A percentile compares a stretch with the other conserved stretches of the same genome.
Evolutionary conservation across 2,797 vertebrate species (phyloP).

Genomic region (Squalus acanthias): DNA sequence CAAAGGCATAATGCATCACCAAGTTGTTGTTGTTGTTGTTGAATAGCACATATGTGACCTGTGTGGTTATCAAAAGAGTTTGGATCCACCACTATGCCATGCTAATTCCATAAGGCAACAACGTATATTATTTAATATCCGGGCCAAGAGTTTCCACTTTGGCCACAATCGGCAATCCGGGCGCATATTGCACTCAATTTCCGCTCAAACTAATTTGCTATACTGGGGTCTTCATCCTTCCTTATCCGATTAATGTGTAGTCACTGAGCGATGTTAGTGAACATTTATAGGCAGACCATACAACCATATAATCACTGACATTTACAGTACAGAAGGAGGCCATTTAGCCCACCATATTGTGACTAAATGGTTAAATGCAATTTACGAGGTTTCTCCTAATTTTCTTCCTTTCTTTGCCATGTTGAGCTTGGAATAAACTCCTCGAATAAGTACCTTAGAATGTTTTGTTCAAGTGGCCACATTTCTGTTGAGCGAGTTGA

Average conservation of each 20-base stretch:
- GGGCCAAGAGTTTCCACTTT: no score
- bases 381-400: not conserved
- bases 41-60: no score
- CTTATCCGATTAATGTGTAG: not conserved
- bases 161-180: no score
- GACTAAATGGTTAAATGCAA: not conserved
- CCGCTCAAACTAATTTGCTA: no score
- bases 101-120: no score
- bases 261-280: not conserved
- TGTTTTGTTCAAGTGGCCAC: not conserved
- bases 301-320: not conserved
- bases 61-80: no score
- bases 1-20: not conserved
- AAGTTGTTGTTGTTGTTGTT: no score
- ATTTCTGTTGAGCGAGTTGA: not conserved
- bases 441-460: not conserved
- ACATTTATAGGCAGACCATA: not conserved
- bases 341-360: not conserved
- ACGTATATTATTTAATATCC: no score
- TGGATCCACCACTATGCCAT: no score
- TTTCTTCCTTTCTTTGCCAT: not conserved
- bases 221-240: not conserved
- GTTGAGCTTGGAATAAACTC: not conserved
- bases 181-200: no score
- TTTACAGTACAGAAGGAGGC: not conserved